Evolutionary conservation across 1,140 invertebrate genomes (phyloP).

Genomic region (Riptortus pedestris): DNA sequence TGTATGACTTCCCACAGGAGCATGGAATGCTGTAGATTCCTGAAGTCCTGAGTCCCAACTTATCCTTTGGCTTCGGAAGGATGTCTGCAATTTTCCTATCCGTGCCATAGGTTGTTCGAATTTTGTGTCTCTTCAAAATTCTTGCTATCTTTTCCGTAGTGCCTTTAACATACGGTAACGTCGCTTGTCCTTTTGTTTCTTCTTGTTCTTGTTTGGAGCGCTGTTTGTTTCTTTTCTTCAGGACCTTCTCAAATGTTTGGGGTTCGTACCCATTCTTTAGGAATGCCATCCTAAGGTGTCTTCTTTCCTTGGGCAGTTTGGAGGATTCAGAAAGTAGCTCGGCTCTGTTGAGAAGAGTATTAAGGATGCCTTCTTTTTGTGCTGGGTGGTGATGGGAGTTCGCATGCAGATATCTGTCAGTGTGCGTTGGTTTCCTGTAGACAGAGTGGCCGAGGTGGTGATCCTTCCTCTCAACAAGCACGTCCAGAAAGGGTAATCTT

Average conservation of each 20-base stretch:
- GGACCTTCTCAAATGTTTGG: not conserved
- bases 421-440: slow-evolving; percentile 9
- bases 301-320: not conserved
- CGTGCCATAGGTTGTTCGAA: not conserved
- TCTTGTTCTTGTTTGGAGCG: not conserved
- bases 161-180: not conserved
- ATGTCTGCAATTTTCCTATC: not conserved
- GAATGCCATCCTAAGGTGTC: not conserved
- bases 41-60: not conserved
- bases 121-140: not conserved
- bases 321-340: not conserved
- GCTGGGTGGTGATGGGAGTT: slow-evolving; percentile 6
- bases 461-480: not conserved
- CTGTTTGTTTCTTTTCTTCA: not conserved
- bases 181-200: not conserved
- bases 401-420: not conserved
- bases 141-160: not conserved
- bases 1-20: slow-evolving; percentile 4
- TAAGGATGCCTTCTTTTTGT: not conserved
- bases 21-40: slow-evolving; percentile 13
- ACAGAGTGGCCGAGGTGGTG: not conserved
- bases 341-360: slow-evolving; percentile 2
- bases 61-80: slow-evolving; percentile 3
- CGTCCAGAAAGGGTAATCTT: not conserved
- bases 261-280: not conserved